Base-by-base conservation (phyloP, 2,113 vertebrate genomes). In the Cheilinus undulatus region DNA sequence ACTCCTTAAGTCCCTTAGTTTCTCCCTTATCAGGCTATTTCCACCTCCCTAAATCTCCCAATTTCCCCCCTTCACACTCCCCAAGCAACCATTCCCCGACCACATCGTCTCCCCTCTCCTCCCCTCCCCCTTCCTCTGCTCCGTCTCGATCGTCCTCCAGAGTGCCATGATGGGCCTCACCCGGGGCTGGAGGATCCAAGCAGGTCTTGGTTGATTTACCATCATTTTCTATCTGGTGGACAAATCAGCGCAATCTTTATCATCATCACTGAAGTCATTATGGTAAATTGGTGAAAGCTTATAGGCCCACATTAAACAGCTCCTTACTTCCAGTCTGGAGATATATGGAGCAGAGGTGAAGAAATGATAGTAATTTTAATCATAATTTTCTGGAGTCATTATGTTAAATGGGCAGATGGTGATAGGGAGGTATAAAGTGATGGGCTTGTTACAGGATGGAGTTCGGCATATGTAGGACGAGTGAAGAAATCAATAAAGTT, bases 261-360 rank as follows among this genome's bases (percentile, higher is more conserved):
- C 76, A 84, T 88, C 75, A 88, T 86, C 82, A 75, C 22, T 62
- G 63, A 78, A 75, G 53, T 79, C 82, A 85, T 89, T 88, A 87
- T 19, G 53, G 69, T 62, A 84, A 83, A 87, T 85, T 86, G 84
- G 78, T 45, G 40, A 66, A 74, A 45, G 72, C 66, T 79, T 85
- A 80, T 60, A 67, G 82, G 67, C 63, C 68, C 59, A 68, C 66
- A 73, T 79, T 79, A 75, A 38, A 69, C 46, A 68, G 52, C 79
- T 58, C 36, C 68, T 80, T 58, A 73, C 67, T 76, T 50, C n/a
- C 26, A 66, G 52, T 52, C 30, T 72, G 11, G 8, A 67, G 51
- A 80, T 69, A 59, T 61, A 71, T 78, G 62, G 66, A 57, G 61
- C 52, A 82, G 67, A 68, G 76, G 75, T 68, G 23, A 82, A 56